Evolutionary conservation across 2,888 invertebrate species (phyloP).

Genomic region (Drosophila neotestacea): DNA sequence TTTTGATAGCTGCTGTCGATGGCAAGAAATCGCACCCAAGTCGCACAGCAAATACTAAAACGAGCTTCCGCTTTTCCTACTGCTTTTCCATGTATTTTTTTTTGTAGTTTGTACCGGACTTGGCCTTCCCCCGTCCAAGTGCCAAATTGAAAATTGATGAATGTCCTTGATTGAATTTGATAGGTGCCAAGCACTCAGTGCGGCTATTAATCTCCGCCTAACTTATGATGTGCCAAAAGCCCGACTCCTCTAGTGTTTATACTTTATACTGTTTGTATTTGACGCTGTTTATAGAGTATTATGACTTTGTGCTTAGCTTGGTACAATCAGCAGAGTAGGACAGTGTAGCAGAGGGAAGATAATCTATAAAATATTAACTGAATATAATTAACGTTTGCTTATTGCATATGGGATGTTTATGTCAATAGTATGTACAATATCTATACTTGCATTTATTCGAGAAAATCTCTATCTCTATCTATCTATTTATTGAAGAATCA

Average conservation of each 20-base stretch:
- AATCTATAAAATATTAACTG: not conserved
- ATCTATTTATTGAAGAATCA: too few relatives aligned
- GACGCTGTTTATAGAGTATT: slow-evolving; percentile 15
- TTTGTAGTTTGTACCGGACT: slow-evolving; percentile 49
- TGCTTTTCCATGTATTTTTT: slow-evolving; percentile 21
- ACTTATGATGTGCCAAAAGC: slow-evolving; percentile 70
- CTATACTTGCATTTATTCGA: too few relatives aligned
- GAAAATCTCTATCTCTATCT: too few relatives aligned
- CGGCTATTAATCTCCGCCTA: slow-evolving; percentile 78
- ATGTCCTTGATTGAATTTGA: slow-evolving; percentile 80
- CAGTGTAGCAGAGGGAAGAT: not conserved
- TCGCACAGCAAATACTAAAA: slow-evolving; percentile 42
- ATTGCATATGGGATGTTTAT: not conserved
- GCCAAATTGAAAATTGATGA: slow-evolving; percentile 82
- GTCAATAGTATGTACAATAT: too few relatives aligned
- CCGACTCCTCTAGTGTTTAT: slow-evolving; percentile 34
- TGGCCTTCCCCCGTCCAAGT: slow-evolving; percentile 49
- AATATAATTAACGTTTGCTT: not conserved
- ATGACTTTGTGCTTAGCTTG: not conserved
- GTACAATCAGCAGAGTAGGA: not conserved
- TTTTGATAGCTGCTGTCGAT: slow-evolving; percentile 74
- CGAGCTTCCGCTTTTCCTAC: slow-evolving; percentile 29
- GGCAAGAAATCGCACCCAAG: slow-evolving; percentile 69
- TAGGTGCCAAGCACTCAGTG: slow-evolving; percentile 80
- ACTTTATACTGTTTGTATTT: slow-evolving; percentile 6